A percentile compares a stretch with the other conserved stretches of the same genome.
phyloP scores from a whole-genome alignment of 2,888 invertebrate species.

The Synanthedon formicaeformis region DNA sequence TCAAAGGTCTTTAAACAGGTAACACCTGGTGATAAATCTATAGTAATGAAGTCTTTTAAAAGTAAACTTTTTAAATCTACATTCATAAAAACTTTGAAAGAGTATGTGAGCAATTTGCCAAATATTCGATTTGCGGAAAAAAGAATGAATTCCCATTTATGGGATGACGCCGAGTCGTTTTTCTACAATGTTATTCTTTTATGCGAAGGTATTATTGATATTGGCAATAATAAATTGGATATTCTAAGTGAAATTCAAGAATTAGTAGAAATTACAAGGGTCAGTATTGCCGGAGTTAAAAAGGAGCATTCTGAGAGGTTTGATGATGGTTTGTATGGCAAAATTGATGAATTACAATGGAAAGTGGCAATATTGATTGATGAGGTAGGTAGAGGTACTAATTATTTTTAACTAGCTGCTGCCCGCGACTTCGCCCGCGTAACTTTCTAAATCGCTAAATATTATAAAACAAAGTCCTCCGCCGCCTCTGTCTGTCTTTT shows the following conservation, averaged over 20 bases:
- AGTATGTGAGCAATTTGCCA: slow-evolving; percentile 38
- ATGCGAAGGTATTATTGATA: slow-evolving; percentile 39
- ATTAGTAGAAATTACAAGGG: slow-evolving; percentile 34
- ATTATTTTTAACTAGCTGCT: no score
- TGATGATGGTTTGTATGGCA: slow-evolving; percentile 48
- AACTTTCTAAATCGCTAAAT: no score
- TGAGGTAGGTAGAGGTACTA: slow-evolving; percentile 30
- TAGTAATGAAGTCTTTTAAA: slow-evolving; percentile 34
- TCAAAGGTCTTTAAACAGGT: slow-evolving; percentile 42
- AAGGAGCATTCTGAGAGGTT: slow-evolving; percentile 52
- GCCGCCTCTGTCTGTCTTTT: no score
- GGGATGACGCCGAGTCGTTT: slow-evolving; percentile 52
- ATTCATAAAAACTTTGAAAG: slow-evolving; percentile 37
- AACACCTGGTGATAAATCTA: slow-evolving; percentile 36
- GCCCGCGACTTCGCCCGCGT: no score
- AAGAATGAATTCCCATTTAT: slow-evolving; percentile 47
- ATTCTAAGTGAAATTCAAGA: slow-evolving; percentile 28
- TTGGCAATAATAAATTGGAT: slow-evolving; percentile 22
- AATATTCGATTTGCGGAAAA: slow-evolving; percentile 44
- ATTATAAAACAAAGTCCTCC: no score
- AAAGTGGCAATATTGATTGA: slow-evolving; percentile 19
- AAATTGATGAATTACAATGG: slow-evolving; percentile 25
- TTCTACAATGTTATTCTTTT: slow-evolving; percentile 32
- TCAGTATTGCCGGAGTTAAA: slow-evolving; percentile 38
- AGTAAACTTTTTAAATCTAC: slow-evolving; percentile 37